Percentiles rank a stretch among this genome's conserved stretches.
phyloP scores from a whole-genome alignment of 2,113 vertebrate species.

The Plecotus auritus region DNA sequence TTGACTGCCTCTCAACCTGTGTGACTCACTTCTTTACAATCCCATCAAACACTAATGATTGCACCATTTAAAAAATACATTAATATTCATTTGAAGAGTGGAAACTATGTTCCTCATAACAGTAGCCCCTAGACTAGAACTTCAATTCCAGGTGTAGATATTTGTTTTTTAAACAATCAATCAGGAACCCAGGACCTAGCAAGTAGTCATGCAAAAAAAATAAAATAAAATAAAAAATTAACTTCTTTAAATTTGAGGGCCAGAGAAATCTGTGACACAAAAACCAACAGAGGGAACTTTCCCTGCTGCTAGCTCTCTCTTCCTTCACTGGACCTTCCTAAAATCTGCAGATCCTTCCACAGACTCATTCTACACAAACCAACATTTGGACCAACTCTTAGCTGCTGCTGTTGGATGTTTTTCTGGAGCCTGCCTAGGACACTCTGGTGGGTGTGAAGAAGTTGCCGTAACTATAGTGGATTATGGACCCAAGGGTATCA shows the following conservation, averaged over 20 bases:
- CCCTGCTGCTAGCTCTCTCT: neutral
- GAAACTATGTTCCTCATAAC: neutral
- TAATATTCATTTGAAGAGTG: neutral
- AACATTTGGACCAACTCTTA: neutral
- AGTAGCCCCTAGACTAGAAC: neutral
- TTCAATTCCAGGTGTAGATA: conserved; percentile 22
- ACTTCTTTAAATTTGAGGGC: neutral
- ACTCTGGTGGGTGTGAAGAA: neutral
- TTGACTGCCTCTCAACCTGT: neutral
- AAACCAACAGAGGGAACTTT: neutral
- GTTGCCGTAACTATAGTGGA: neutral
- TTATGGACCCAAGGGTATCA: neutral
- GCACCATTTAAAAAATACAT: neutral
- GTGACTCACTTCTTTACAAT: conserved; percentile 18
- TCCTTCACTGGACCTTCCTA: neutral
- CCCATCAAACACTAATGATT: neutral
- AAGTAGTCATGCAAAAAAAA: neutral
- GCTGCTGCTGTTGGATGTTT: neutral
- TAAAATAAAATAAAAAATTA: neutral
- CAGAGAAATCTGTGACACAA: neutral
- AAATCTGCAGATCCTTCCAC: neutral
- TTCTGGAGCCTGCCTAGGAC: neutral
- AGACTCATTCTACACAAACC: neutral
- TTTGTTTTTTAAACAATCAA: neutral
- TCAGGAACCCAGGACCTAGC: neutral